phyloP scores from a whole-genome alignment of 2,113 vertebrate species.

The Pitta sordida region DNA sequence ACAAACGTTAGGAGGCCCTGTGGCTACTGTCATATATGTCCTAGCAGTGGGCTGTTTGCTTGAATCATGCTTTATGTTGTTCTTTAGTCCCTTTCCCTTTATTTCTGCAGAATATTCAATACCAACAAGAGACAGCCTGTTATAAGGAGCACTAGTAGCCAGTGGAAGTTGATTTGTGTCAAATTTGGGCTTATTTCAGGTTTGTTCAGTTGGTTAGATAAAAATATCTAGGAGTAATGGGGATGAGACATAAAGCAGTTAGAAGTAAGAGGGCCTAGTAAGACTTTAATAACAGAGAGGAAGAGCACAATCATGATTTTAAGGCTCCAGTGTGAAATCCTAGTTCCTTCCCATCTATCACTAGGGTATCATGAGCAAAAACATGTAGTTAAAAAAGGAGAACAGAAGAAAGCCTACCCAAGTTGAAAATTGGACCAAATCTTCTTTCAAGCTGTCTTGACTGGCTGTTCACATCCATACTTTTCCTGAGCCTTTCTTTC shows the following conservation, averaged over 20 bases:
- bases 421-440: slow-evolving; percentile 31
- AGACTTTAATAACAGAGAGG: neutral
- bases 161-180: neutral
- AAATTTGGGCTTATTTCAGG: neutral
- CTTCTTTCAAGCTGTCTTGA: slow-evolving; percentile 33
- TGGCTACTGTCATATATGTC: neutral
- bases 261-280: neutral
- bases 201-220: neutral
- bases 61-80: neutral
- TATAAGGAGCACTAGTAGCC: neutral
- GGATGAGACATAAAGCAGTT: neutral
- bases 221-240: neutral
- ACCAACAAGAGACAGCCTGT: neutral
- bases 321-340: neutral
- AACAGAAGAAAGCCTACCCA: neutral
- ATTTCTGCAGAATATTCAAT: neutral
- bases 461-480: neutral
- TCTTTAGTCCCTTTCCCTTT: neutral
- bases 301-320: neutral
- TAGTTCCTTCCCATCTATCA: neutral
- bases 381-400: neutral
- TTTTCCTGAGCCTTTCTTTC: slow-evolving; percentile 25
- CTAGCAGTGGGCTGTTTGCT: neutral
- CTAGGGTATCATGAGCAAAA: neutral
- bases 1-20: neutral